Conservation (phyloP, 2,797 vertebrate species). For the Clarias laeviceps region DNA sequence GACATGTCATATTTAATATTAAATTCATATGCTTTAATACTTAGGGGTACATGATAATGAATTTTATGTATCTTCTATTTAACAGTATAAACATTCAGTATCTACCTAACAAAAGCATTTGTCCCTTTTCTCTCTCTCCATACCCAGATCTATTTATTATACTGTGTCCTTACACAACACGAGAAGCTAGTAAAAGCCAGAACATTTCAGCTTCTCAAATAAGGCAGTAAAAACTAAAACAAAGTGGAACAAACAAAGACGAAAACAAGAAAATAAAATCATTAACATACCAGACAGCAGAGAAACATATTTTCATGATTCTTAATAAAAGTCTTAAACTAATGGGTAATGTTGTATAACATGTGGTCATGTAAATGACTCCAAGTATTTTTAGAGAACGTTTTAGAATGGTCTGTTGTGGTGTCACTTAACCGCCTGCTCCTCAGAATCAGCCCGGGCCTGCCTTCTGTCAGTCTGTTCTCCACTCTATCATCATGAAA, state of each 20-base stretch:
- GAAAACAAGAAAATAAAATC: constrained; percentile 72
- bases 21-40: background rate
- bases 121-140: background rate
- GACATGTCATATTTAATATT: background rate
- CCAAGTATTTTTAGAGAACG: constrained; percentile 59
- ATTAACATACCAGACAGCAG: constrained; percentile 77
- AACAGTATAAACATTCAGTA: background rate
- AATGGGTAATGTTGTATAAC: constrained; percentile 68
- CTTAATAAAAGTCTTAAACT: constrained; percentile 66
- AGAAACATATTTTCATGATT: constrained; percentile 75
- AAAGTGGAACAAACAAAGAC: constrained; percentile 64
- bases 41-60: background rate
- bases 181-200: constrained; percentile 70
- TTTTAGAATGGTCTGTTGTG: constrained; percentile 39
- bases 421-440: constrained; percentile 42
- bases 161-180: constrained; percentile 68
- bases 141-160: constrained; percentile 61
- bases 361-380: constrained; percentile 56
- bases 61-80: background rate
- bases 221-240: constrained; percentile 68
- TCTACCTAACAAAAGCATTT: background rate
- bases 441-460: background rate
- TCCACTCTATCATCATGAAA: constrained; percentile 28
- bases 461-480: constrained; percentile 46
- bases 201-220: constrained; percentile 69